Conservation (phyloP, 2,113 vertebrate species). For the Macaca mulatta region DNA sequence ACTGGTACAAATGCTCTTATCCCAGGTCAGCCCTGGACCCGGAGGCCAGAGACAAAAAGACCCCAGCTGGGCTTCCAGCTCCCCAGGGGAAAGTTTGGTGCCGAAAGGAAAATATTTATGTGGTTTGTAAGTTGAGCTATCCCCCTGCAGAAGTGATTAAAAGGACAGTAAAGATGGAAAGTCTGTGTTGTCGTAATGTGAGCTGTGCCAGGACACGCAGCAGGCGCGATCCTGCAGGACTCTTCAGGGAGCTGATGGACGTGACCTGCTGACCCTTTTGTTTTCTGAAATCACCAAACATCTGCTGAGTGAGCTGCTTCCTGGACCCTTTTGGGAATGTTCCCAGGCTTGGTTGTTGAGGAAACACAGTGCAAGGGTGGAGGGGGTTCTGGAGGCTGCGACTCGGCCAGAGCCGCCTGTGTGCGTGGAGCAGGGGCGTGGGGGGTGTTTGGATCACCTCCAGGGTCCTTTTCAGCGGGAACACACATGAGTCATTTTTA, state of each 20-base stretch:
- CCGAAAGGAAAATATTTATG: conserved; percentile 40
- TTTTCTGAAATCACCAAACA: conserved; percentile 1
- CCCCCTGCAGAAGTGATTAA: neutral
- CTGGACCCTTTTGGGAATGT: neutral
- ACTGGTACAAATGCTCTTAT: neutral
- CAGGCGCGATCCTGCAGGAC: neutral
- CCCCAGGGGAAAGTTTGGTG: conserved; percentile 59
- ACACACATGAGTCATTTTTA: conserved; percentile 11
- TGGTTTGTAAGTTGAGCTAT: neutral
- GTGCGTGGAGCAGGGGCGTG: neutral
- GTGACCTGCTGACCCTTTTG: neutral
- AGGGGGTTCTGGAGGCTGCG: neutral
- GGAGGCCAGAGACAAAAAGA: conserved; percentile 66
- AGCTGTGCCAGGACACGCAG: neutral
- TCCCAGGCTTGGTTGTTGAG: neutral
- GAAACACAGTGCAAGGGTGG: neutral
- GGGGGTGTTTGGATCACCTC: neutral
- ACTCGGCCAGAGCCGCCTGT: neutral
- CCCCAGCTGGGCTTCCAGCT: conserved; percentile 52
- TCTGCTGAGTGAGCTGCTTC: conserved; percentile 28
- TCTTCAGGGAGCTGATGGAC: neutral
- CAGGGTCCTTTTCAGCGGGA: neutral
- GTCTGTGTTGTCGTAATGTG: neutral
- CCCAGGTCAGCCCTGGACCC: conserved; percentile 60
- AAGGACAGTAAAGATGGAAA: neutral